phyloP scores from a whole-genome alignment of 2,113 vertebrate genomes.

The Trogon surrucura region DNA sequence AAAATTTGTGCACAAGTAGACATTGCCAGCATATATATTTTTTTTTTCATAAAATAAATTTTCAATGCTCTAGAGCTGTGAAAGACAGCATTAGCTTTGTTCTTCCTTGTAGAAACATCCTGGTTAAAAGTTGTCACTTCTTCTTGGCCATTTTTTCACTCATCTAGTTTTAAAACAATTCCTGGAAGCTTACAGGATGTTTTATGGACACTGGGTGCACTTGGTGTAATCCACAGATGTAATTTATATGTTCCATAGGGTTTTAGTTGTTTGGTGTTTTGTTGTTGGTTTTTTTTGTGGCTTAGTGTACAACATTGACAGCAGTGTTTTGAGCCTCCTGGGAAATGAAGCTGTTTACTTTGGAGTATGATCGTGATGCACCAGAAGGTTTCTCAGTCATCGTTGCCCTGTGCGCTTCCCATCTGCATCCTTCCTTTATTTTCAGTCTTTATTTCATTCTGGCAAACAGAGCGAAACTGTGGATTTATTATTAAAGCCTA shows the following conservation, averaged over 20 bases:
- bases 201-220: background rate
- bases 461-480: background rate
- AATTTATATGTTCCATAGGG: background rate
- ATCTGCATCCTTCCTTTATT: background rate
- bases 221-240: background rate
- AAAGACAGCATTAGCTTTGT: background rate
- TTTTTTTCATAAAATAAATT: background rate
- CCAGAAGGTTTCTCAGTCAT: background rate
- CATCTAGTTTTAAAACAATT: background rate
- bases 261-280: background rate
- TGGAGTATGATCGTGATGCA: background rate
- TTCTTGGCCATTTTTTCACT: background rate
- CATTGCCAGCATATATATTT: background rate
- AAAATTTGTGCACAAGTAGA: background rate
- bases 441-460: background rate
- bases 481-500: slow-evolving; percentile 32
- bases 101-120: background rate
- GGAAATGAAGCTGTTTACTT: background rate
- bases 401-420: background rate
- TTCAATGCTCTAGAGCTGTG: background rate
- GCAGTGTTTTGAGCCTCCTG: background rate
- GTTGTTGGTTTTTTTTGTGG: background rate
- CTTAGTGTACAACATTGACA: background rate
- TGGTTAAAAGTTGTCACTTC: background rate
- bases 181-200: background rate